phyloP scores from a whole-genome alignment of 2,113 vertebrate species.

The Alouatta palliata region DNA sequence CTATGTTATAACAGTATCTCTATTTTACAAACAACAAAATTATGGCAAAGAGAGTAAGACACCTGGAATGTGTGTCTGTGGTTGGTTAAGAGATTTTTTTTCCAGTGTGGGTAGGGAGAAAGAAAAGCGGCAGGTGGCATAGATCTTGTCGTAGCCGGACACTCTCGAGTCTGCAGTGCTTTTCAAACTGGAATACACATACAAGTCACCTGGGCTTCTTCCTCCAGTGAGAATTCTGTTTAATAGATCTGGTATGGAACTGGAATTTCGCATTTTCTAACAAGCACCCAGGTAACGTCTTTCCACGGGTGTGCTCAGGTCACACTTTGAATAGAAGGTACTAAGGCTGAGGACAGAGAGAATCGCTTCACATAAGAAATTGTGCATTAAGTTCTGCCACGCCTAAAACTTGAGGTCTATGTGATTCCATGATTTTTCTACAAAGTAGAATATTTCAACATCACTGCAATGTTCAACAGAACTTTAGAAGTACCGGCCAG shows the following conservation, averaged over 20 bases:
- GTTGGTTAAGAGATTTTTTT: background rate
- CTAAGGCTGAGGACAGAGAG: background rate
- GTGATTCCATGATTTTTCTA: background rate
- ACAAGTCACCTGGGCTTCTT: background rate
- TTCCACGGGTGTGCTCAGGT: background rate
- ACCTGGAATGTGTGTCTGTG: background rate
- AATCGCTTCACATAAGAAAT: background rate
- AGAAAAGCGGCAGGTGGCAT: background rate
- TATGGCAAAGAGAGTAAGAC: background rate
- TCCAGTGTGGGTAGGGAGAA: background rate
- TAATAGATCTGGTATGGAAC: background rate
- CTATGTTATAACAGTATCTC: background rate
- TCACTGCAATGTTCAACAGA: background rate
- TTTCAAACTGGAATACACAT: background rate
- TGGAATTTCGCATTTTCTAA: background rate
- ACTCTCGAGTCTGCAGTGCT: background rate
- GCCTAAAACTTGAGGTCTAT: background rate
- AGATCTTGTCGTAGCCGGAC: background rate
- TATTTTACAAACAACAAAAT: background rate
- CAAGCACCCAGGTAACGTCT: rapidly evolving
- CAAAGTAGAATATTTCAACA: background rate
- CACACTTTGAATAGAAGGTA: background rate
- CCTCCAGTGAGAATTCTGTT: too few species aligned
- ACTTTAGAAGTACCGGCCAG: background rate
- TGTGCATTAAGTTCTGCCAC: too few species aligned